These are phyloP conservation scores for Hylaea fasciaria DNA, from an alignment of 2,888 invertebrate species.

Conservation along the genomic window DNA sequence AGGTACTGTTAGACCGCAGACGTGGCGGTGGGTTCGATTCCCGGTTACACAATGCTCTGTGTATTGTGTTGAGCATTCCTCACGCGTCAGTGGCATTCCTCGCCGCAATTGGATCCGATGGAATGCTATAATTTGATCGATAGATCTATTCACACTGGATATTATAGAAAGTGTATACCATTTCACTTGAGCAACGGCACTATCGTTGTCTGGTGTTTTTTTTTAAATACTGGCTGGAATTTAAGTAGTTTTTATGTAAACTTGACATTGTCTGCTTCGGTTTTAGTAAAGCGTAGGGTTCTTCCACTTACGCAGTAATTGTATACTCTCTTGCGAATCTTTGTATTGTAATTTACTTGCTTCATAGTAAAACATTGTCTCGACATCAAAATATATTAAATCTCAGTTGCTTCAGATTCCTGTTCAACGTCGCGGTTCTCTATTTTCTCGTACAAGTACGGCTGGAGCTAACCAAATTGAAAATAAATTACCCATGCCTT, in stretches of 20 bases:
- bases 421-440: conserved; percentile 6
- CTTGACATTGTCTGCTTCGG: neutral
- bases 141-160: conserved; percentile 29
- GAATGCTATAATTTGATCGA: conserved; percentile 50
- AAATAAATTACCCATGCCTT: conserved; percentile 20
- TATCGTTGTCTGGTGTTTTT: neutral
- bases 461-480: conserved; percentile 24
- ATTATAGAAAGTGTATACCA: conserved; percentile 19
- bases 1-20: conserved; percentile 63
- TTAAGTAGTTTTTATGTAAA: neutral
- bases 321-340: too few relatives aligned
- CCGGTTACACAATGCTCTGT: conserved; percentile 57
- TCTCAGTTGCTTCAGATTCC: too few relatives aligned
- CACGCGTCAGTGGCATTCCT: conserved; percentile 47
- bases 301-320: too few relatives aligned
- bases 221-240: neutral
- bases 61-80: conserved; percentile 53
- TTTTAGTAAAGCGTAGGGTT: too few relatives aligned
- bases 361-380: too few relatives aligned
- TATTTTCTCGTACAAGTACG: conserved; percentile 30
- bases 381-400: too few relatives aligned
- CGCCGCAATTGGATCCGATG: conserved; percentile 43
- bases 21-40: conserved; percentile 60
- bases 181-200: conserved; percentile 5
- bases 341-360: too few relatives aligned